Percentiles rank a stretch among this genome's conserved stretches.
phyloP scores from a whole-genome alignment of 2,113 vertebrate genomes.

The Ceyx melanurus region DNA sequence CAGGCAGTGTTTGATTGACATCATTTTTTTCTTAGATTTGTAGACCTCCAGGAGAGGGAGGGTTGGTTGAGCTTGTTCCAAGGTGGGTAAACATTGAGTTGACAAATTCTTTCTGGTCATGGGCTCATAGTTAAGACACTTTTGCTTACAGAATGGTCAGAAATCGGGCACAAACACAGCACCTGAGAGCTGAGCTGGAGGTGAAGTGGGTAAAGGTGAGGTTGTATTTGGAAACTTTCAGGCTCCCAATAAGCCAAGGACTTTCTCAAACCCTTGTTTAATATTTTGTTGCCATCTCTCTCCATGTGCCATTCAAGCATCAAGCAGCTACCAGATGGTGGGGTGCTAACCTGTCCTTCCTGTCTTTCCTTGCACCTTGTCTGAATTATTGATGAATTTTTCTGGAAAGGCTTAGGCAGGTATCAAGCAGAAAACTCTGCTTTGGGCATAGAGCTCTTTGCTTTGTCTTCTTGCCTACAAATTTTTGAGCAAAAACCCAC shows the following conservation, averaged over 20 bases:
- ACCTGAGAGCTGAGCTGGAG: background rate
- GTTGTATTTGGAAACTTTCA: background rate
- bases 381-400: background rate
- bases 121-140: background rate
- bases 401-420: background rate
- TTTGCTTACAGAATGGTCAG: background rate
- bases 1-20: background rate
- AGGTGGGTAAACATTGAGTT: background rate
- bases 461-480: background rate
- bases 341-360: background rate
- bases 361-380: background rate
- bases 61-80: background rate
- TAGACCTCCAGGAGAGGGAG: background rate
- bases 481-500: slow-evolving; percentile 24
- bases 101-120: background rate
- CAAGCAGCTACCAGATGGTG: background rate
- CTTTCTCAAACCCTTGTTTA: background rate
- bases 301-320: background rate
- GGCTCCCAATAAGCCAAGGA: background rate
- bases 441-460: background rate
- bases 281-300: background rate
- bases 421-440: background rate
- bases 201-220: background rate
- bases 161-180: background rate
- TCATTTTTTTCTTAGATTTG: background rate